Percentiles rank a stretch among this genome's conserved stretches.
Conservation (phyloP, 1,140 invertebrate genomes). For the Platyura marginata region DNA sequence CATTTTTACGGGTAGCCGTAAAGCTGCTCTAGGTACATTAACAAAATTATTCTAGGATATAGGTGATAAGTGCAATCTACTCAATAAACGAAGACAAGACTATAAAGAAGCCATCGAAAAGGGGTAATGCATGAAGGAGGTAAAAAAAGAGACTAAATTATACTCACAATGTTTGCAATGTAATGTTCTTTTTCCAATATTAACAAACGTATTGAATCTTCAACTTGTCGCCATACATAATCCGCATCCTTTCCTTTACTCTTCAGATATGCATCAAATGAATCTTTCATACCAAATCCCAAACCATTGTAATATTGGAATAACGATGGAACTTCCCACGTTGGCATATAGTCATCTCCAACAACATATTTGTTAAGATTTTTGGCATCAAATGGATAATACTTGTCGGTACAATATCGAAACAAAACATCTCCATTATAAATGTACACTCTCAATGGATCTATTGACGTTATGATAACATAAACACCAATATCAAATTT, state of each 20-base stretch:
- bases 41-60: too few relatives aligned
- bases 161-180: slow-evolving; percentile 35
- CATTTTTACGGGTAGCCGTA: too few relatives aligned
- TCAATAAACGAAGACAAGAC: too few relatives aligned
- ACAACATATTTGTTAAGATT: slow-evolving; percentile 84
- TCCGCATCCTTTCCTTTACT: slow-evolving; percentile 47
- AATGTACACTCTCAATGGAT: slow-evolving; percentile 76
- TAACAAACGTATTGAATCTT: slow-evolving; percentile 56
- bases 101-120: too few relatives aligned
- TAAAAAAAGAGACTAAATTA: not conserved
- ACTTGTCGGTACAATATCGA: slow-evolving; percentile 80
- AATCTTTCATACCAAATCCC: slow-evolving; percentile 70
- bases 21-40: too few relatives aligned
- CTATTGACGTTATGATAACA: slow-evolving; percentile 75
- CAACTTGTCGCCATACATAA: slow-evolving; percentile 64
- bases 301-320: slow-evolving; percentile 54
- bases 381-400: slow-evolving; percentile 74
- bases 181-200: slow-evolving; percentile 55
- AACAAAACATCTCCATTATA: slow-evolving; percentile 80
- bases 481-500: slow-evolving; percentile 98
- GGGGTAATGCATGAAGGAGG: too few relatives aligned
- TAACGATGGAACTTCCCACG: slow-evolving; percentile 82
- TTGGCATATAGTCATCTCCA: slow-evolving; percentile 84
- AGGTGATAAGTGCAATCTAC: too few relatives aligned
- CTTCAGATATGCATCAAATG: slow-evolving; percentile 64